These are phyloP conservation scores for Azorinus chamasolen DNA, from an alignment of 2,888 invertebrate genomes.

Conservation along the genomic window DNA sequence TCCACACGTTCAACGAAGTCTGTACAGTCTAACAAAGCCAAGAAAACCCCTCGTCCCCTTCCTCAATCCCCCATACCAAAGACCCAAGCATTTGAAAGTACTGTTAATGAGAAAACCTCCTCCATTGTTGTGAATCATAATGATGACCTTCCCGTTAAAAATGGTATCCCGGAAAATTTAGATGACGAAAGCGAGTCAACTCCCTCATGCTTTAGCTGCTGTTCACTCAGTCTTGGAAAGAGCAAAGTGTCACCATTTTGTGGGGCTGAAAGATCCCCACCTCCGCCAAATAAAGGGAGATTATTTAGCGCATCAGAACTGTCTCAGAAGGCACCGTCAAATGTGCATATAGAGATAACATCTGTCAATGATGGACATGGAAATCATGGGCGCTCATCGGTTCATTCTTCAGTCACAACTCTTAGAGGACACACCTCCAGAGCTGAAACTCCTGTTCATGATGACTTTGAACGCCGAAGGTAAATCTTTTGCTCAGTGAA, in stretches of 20 bases:
- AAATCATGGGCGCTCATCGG: constrained; percentile 37
- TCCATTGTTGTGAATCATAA: constrained; percentile 13
- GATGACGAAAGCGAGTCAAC: constrained; percentile 47
- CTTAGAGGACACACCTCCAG: constrained; percentile 58
- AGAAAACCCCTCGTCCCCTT: constrained; percentile 43
- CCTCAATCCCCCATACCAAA: constrained; percentile 51
- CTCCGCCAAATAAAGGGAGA: constrained; percentile 30
- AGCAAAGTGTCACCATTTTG: constrained; percentile 68
- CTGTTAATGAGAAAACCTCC: constrained; percentile 40
- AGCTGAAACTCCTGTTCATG: constrained; percentile 70
- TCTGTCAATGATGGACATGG: constrained; percentile 29
- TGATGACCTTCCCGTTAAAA: constrained; percentile 45
- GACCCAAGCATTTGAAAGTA: constrained; percentile 42
- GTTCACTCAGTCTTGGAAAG: constrained; percentile 43
- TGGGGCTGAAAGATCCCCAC: constrained; percentile 54
- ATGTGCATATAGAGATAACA: constrained; percentile 58
- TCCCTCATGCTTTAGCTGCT: constrained; percentile 58
- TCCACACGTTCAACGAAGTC: constrained; percentile 53
- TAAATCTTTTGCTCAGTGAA: constrained; percentile 29
- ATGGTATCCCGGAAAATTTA: constrained; percentile 26
- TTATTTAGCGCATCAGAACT: constrained; percentile 55
- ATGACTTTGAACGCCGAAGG: constrained; percentile 62
- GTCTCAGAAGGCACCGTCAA: constrained; percentile 49
- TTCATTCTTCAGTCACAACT: constrained; percentile 68
- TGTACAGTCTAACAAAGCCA: constrained; percentile 38